Conservation (phyloP, 2,888 invertebrate genomes). For the Cerastoderma edule region DNA sequence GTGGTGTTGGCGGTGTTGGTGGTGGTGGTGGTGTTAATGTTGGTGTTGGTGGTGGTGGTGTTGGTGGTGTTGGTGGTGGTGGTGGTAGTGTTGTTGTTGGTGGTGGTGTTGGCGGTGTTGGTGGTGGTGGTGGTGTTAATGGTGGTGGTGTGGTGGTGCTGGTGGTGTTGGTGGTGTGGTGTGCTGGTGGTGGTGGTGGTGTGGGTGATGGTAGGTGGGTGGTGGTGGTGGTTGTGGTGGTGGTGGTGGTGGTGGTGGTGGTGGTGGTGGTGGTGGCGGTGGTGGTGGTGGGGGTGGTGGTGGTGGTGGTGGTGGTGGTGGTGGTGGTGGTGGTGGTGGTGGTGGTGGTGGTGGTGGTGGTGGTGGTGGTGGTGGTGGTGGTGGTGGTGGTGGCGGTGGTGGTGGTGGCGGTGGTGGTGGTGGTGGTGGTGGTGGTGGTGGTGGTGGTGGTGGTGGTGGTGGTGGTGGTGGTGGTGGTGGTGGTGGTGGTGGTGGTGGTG, state of each 20-base stretch:
- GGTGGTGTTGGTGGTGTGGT: slow-evolving; percentile 1
- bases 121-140: too few species aligned
- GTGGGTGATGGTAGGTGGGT: too few species aligned
- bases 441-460: slow-evolving; percentile 2
- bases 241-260: slow-evolving; percentile 5
- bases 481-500: slow-evolving; percentile 2
- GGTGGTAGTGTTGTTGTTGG: too few species aligned
- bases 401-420: not conserved
- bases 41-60: too few species aligned
- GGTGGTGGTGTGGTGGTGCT: too few species aligned
- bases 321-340: slow-evolving; percentile 1
- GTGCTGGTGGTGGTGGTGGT: not conserved
- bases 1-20: too few species aligned
- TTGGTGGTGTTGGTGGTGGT: too few species aligned
- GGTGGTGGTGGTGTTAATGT: too few species aligned
- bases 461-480: slow-evolving; percentile 5
- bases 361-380: not conserved
- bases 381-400: not conserved
- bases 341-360: not conserved
- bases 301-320: too few species aligned
- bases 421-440: slow-evolving; percentile 2
- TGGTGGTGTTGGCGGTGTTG: too few species aligned
- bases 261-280: not conserved
- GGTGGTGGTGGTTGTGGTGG: too few species aligned
- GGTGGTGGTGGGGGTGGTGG: too few species aligned